phyloP scores from a whole-genome alignment of 2,113 vertebrate species.

The Neogale vison region DNA sequence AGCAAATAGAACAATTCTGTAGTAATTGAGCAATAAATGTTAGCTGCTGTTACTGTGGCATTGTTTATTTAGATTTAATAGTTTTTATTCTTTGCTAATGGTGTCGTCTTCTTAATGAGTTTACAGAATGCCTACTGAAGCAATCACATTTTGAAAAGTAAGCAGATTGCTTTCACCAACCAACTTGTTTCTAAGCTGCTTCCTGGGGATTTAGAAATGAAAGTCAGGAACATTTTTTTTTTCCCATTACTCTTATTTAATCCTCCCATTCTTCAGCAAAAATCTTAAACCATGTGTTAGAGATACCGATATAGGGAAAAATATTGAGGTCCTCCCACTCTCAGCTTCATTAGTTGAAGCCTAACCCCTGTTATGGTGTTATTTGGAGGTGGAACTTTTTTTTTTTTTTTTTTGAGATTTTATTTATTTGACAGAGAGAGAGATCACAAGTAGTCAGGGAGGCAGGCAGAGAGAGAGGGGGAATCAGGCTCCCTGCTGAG shows the following conservation, averaged over 20 bases:
- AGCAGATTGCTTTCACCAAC: not conserved
- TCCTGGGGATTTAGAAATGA: not conserved
- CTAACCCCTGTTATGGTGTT: not conserved
- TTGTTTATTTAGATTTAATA: conserved; percentile 3
- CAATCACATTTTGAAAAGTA: not conserved
- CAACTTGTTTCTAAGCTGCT: not conserved
- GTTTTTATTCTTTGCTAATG: conserved; percentile 12
- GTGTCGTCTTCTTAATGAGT: conserved; percentile 9
- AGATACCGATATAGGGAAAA: not conserved
- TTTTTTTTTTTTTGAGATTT: too few relatives aligned
- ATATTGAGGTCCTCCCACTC: not conserved
- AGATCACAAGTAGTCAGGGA: too few relatives aligned
- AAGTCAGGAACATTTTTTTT: not conserved
- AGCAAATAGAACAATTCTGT: not conserved
- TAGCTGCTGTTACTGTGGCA: not conserved
- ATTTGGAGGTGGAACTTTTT: not conserved
- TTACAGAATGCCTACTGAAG: not conserved
- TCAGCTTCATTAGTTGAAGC: not conserved
- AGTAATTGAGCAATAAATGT: not conserved
- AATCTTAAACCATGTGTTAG: not conserved
- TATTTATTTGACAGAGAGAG: too few relatives aligned
- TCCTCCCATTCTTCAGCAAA: not conserved
- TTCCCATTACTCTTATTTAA: not conserved
- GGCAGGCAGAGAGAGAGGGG: too few relatives aligned
- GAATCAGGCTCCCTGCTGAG: too few relatives aligned